Conservation (phyloP, 2,113 vertebrate species). For the Felis catus region F.catus_Fca126_mat1.0 CM031414.1:124268001-124268500, state of each 20-base stretch:
- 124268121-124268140: background rate
- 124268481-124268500: background rate
- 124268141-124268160: background rate
- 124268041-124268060: background rate
- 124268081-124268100: background rate
- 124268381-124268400: background rate
- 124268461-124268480: conserved; percentile 2
- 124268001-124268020: background rate
- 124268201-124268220: background rate
- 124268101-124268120: background rate
- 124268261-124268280: background rate
- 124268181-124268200: background rate
- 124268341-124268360: background rate
- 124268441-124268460: background rate
- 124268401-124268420: background rate
- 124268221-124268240: background rate
- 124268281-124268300: background rate
- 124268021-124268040: background rate
- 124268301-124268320: background rate
- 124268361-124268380: background rate
- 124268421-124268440: background rate
- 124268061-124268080: background rate
- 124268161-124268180: background rate
- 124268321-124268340: background rate
- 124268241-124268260: background rate